Conservation (phyloP, 1,140 invertebrate genomes). For the Acyrthosiphon pisum region DNA sequence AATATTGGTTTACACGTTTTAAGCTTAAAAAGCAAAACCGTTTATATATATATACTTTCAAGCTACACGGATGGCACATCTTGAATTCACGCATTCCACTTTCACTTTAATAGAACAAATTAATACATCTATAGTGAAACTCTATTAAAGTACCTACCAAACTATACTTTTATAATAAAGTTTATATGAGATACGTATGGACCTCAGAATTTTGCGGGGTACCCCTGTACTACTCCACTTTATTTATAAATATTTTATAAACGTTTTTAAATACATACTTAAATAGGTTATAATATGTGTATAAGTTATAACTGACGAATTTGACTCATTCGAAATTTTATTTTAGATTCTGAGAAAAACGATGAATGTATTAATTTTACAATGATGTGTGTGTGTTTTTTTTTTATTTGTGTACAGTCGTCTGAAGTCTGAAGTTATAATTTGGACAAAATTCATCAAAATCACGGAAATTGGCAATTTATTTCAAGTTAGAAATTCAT, state of each 20-base stretch:
- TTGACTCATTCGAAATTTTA: too few relatives aligned
- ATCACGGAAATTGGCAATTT: too few relatives aligned
- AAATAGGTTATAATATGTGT: too few relatives aligned
- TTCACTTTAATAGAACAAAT: slow-evolving; percentile 23
- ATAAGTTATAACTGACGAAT: too few relatives aligned
- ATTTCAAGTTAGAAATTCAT: too few relatives aligned
- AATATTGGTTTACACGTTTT: not conserved
- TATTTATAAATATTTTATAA: not conserved
- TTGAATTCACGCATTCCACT: not conserved
- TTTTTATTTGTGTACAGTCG: too few relatives aligned
- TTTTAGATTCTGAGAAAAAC: too few relatives aligned
- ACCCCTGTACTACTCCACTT: not conserved
- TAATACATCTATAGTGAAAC: slow-evolving; percentile 11
- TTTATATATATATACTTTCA: not conserved
- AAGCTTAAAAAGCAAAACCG: not conserved
- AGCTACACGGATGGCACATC: not conserved
- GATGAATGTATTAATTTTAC: too few relatives aligned
- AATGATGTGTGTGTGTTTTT: too few relatives aligned
- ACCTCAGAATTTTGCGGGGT: not conserved
- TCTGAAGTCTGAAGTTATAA: too few relatives aligned
- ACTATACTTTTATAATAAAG: not conserved
- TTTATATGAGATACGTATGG: not conserved
- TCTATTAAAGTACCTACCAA: not conserved
- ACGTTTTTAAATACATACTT: not conserved
- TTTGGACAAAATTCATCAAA: too few relatives aligned